Percentiles rank a stretch among this genome's conserved stretches.
phyloP scores from a whole-genome alignment of 1,140 invertebrate genomes.

The Physella acuta region DNA sequence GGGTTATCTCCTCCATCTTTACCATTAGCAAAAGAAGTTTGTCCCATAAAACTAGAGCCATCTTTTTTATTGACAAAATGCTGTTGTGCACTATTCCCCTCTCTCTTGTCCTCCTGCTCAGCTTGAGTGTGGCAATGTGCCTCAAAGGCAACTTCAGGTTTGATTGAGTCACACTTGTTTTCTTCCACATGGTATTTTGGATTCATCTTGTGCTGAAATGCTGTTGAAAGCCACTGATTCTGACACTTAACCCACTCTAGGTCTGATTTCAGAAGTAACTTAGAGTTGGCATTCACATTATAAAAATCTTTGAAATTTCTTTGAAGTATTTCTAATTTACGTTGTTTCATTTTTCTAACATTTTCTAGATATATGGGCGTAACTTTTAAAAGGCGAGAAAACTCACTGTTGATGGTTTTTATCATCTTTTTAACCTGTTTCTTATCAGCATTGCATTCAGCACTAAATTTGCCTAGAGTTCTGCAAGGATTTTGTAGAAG shows the following conservation, averaged over 20 bases:
- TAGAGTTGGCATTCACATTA: too few relatives aligned
- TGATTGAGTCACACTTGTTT: neutral
- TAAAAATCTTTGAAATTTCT: slow-evolving; percentile 8
- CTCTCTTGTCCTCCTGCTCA: neutral
- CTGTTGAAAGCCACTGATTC: slow-evolving; percentile 4
- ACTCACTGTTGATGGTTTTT: neutral
- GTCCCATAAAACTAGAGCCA: neutral
- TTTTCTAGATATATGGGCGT: neutral
- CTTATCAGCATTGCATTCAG: slow-evolving; percentile 10
- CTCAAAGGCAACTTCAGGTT: slow-evolving; percentile 1
- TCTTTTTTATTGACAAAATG: neutral
- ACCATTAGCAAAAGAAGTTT: neutral
- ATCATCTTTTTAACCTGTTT: slow-evolving; percentile 9
- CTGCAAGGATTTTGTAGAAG: slow-evolving; percentile 9
- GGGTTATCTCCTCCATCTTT: neutral
- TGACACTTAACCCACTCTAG: slow-evolving; percentile 11
- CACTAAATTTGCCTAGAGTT: slow-evolving; percentile 2
- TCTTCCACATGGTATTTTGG: neutral
- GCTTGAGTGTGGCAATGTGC: neutral
- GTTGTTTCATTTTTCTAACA: neutral
- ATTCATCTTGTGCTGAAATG: neutral
- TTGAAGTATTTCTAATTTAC: neutral
- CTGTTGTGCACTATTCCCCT: neutral
- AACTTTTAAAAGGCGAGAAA: slow-evolving; percentile 5
- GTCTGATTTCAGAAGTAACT: slow-evolving; percentile 16